Conservation (phyloP, 2,797 vertebrate species). For the Anableps anableps region DNA sequence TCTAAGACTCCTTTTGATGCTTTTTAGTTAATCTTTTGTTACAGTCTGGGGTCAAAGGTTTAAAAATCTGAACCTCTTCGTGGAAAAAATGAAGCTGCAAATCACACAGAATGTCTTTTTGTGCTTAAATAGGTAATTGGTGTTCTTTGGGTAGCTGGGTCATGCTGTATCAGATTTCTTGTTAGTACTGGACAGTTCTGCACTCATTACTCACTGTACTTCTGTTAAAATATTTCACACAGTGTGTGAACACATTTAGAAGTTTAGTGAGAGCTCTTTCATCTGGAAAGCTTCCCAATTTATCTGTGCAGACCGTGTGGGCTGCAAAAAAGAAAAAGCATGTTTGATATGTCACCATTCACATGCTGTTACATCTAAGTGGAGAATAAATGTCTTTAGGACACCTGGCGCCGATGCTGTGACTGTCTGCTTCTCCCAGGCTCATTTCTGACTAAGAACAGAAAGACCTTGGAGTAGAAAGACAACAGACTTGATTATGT, state of each 20-base stretch:
- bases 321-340: constrained; percentile 21
- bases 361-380: constrained; percentile 50
- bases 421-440: constrained; percentile 63
- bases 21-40: constrained; percentile 47
- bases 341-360: constrained; percentile 47
- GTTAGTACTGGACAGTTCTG: constrained; percentile 6
- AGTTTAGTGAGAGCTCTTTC: constrained; percentile 7
- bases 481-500: constrained; percentile 74
- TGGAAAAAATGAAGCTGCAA: constrained; percentile 39
- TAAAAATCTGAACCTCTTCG: constrained; percentile 52
- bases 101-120: constrained; percentile 41
- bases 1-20: constrained; percentile 16
- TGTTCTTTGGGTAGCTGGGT: constrained; percentile 32
- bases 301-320: constrained; percentile 35
- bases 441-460: constrained; percentile 63
- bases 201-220: constrained; percentile 4
- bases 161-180: neutral
- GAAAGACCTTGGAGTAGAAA: constrained; percentile 74
- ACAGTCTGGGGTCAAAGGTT: constrained; percentile 23
- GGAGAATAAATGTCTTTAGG: constrained; percentile 62
- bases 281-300: constrained; percentile 21
- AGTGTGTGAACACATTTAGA: constrained; percentile 10
- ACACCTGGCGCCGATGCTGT: constrained; percentile 65
- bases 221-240: neutral
- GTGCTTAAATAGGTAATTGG: constrained; percentile 45